These are phyloP conservation scores for Hylyphantes graminicola DNA, from an alignment of 1,140 invertebrate genomes.

Conservation along the genomic window DNA sequence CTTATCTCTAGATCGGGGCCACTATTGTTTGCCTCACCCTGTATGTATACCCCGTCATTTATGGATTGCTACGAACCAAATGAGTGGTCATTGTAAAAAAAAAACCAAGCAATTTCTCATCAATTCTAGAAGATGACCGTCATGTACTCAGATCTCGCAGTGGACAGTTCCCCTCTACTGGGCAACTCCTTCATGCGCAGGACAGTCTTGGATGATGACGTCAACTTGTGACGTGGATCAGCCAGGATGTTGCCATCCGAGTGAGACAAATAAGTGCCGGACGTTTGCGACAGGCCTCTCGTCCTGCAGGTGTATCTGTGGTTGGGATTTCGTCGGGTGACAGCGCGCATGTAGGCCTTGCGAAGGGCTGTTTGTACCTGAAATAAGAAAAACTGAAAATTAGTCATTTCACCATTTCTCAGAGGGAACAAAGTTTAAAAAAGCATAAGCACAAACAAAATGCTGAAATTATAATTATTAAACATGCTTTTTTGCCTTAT, in stretches of 20 bases:
- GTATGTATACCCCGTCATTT: no score
- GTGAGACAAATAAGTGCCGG: slow-evolving; percentile 47
- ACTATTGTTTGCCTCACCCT: no score
- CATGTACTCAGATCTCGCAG: slow-evolving; percentile 20
- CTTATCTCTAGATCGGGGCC: no score
- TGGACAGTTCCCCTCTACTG: background rate
- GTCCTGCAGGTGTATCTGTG: slow-evolving; percentile 28
- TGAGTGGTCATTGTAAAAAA: no score
- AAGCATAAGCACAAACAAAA: no score
- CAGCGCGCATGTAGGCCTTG: slow-evolving; percentile 60
- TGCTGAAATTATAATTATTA: no score
- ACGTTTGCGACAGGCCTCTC: slow-evolving; percentile 42
- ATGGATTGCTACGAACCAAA: no score
- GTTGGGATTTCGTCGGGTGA: slow-evolving; percentile 27
- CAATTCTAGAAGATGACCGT: slow-evolving; percentile 26
- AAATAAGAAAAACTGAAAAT: background rate
- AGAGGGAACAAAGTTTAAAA: no score
- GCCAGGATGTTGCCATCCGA: slow-evolving; percentile 25
- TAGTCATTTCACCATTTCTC: background rate
- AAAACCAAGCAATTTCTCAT: no score
- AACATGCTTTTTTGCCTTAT: no score
- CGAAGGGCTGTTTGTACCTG: slow-evolving; percentile 64
- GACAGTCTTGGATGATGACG: slow-evolving; percentile 10
- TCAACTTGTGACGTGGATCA: slow-evolving; percentile 7
- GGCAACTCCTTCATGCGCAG: slow-evolving; percentile 13